A percentile compares a stretch with the other conserved stretches of the same genome.
Conservation (phyloP, 2,113 vertebrate genomes). For the Ailurus styani region DNA sequence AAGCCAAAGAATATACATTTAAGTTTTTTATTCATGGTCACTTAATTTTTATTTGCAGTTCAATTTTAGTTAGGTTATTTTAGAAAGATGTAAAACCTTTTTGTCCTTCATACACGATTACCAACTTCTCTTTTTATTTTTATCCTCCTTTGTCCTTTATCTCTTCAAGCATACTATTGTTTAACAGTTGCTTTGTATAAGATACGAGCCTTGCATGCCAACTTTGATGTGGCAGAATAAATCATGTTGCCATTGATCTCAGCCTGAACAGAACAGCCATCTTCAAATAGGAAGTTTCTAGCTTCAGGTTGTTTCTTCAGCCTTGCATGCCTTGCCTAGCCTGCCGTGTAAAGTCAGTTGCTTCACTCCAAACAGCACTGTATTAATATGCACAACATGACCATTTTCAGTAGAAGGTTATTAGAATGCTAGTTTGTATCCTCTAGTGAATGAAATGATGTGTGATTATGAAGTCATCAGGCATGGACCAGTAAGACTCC, state of each 20-base stretch:
- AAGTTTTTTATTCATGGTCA: not conserved
- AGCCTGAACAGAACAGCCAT: constrained; percentile 76
- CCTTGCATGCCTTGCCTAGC: constrained; percentile 68
- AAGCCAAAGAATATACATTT: not conserved
- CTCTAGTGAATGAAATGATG: constrained; percentile 96
- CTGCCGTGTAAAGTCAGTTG: constrained; percentile 72
- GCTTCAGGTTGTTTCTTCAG: constrained; percentile 79
- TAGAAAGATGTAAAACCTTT: constrained; percentile 10
- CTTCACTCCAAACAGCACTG: constrained; percentile 77
- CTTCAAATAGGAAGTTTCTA: constrained; percentile 75
- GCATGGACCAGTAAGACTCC: constrained; percentile 95
- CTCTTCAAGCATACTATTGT: constrained; percentile 77
- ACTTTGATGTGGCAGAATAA: constrained; percentile 85
- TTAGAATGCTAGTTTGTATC: constrained; percentile 94
- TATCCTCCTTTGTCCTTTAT: constrained; percentile 79
- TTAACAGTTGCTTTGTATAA: constrained; percentile 83
- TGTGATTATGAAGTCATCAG: constrained; percentile 99
- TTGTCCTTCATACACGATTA: not conserved
- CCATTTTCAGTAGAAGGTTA: constrained; percentile 88
- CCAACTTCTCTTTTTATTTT: constrained; percentile 55
- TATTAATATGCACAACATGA: constrained; percentile 91
- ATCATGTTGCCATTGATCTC: constrained; percentile 74
- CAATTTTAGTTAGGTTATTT: constrained; percentile 35
- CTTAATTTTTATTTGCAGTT: constrained; percentile 15
- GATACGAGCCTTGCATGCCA: constrained; percentile 65